Evolutionary conservation across 2,888 invertebrate genomes (phyloP).

Genomic region (Drosophila paranaensis): DNA sequence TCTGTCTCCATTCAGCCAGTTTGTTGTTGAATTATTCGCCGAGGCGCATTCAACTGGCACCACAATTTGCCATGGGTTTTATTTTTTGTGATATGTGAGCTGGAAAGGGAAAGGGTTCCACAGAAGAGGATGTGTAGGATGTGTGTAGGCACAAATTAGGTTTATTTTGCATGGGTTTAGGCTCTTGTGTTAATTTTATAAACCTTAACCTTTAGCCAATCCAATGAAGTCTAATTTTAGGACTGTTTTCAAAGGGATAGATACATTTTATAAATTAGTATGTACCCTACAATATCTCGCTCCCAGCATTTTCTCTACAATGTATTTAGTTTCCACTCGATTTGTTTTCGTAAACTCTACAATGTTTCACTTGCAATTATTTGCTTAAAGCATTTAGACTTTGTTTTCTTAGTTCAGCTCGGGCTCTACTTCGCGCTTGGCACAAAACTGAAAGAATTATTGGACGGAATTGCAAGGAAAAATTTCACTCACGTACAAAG

Average conservation of each 20-base stretch:
- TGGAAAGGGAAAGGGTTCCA: conserved; percentile 1
- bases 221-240: background rate
- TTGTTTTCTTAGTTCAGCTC: conserved; percentile 21
- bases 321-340: background rate
- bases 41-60: conserved; percentile 47
- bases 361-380: conserved; percentile 40
- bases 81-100: conserved; percentile 15
- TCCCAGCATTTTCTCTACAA: background rate
- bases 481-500: conserved; percentile 77
- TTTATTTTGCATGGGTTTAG: background rate
- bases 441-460: conserved; percentile 57
- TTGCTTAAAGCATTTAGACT: conserved; percentile 23
- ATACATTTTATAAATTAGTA: background rate
- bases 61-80: conserved; percentile 33
- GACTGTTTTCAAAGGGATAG: background rate
- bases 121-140: background rate
- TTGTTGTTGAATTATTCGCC: conserved; percentile 58
- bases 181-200: background rate
- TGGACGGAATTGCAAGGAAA: conserved; percentile 57
- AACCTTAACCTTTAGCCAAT: too few species aligned
- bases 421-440: conserved; percentile 30
- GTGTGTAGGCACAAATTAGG: background rate
- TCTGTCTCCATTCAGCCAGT: conserved; percentile 37
- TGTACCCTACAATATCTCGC: too few species aligned
- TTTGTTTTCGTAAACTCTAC: conserved; percentile 10